Evolutionary conservation across 1,140 invertebrate genomes (phyloP).

Genomic region (Pararge aegeria): DNA sequence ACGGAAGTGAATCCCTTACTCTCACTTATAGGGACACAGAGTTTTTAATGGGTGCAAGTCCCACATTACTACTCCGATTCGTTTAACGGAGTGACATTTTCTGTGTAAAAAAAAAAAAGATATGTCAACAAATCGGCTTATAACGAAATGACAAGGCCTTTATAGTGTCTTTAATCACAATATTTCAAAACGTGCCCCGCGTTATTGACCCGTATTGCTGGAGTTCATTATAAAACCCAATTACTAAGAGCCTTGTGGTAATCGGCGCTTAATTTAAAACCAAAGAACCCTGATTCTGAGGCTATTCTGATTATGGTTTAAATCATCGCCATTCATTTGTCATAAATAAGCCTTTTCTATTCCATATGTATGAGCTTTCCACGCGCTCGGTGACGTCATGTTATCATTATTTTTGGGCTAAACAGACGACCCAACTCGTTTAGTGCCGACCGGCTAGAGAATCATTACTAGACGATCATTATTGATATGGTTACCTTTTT

Average conservation of each 20-base stretch:
- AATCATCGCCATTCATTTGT: slow-evolving; percentile 24
- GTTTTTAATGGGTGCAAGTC: too few relatives aligned
- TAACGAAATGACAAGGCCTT: too few relatives aligned
- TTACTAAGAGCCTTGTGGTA: slow-evolving; percentile 6
- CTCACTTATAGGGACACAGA: too few relatives aligned
- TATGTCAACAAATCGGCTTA: too few relatives aligned
- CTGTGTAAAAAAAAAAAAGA: too few relatives aligned
- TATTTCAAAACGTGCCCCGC: not conserved
- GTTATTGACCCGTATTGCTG: not conserved
- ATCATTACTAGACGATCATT: too few relatives aligned
- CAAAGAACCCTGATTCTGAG: slow-evolving; percentile 18
- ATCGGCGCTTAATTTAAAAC: slow-evolving; percentile 10
- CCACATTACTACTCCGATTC: too few relatives aligned
- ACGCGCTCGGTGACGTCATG: not conserved
- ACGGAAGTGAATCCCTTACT: too few relatives aligned
- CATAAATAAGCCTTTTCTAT: slow-evolving; percentile 22
- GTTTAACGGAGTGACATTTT: too few relatives aligned
- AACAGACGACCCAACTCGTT: not conserved
- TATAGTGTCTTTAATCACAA: not conserved
- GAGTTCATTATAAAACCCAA: not conserved
- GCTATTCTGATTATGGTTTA: slow-evolving; percentile 20
- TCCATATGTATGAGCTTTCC: slow-evolving; percentile 26
- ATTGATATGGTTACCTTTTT: too few relatives aligned
- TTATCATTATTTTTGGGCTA: not conserved
- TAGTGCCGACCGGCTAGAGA: not conserved